Evolutionary conservation across 2,888 invertebrate genomes (phyloP).

Genomic region (Chymomyza amoena): DNA sequence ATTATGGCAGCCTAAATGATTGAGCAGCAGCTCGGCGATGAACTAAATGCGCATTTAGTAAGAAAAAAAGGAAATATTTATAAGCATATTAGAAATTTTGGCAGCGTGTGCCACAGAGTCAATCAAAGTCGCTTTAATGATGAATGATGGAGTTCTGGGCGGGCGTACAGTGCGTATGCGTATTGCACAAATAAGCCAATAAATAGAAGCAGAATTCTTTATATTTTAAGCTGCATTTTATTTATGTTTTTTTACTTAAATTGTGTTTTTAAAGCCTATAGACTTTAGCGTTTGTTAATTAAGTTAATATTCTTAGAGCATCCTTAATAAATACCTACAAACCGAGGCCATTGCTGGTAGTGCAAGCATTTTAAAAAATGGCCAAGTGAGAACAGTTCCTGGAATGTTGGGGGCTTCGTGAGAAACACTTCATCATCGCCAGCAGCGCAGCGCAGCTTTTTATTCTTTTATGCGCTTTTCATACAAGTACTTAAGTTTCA

Average conservation of each 20-base stretch:
- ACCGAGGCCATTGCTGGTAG: too few relatives aligned
- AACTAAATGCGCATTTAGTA: neutral
- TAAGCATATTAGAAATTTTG: constrained; percentile 9
- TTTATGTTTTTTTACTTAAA: neutral
- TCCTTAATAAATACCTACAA: neutral
- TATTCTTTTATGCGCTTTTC: neutral
- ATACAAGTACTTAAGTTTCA: neutral
- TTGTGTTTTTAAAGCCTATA: neutral
- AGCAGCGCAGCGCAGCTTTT: neutral
- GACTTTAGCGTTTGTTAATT: neutral
- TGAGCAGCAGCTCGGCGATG: constrained; percentile 35
- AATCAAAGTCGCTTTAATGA: neutral
- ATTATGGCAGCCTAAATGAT: constrained; percentile 47
- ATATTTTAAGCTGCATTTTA: neutral
- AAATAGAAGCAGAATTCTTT: too few relatives aligned
- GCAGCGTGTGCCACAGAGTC: neutral
- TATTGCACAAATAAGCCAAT: neutral
- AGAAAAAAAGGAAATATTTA: constrained; percentile 29
- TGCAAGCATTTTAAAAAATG: neutral
- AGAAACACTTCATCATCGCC: neutral
- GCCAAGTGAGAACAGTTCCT: too few relatives aligned
- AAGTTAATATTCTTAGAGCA: neutral
- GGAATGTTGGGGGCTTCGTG: neutral
- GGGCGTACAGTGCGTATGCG: neutral
- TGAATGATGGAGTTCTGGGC: neutral